phyloP scores from a whole-genome alignment of 37 sponge, comb jelly and placozoan genomes.

The Cladorhizidae sp. region DNA sequence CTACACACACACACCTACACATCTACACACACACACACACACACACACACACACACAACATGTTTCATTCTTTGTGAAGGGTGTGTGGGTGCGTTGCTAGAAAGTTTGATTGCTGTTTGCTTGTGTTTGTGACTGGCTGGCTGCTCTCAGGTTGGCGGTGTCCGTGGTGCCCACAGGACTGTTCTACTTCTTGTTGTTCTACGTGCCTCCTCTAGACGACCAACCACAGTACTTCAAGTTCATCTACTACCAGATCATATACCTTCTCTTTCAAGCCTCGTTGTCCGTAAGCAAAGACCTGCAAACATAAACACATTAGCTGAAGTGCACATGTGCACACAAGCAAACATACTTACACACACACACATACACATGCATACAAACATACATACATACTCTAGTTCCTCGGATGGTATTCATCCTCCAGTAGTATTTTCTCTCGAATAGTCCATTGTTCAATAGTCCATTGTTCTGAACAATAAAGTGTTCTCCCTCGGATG shows the following conservation, averaged over 20 bases:
- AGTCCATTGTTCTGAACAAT: too few relatives aligned
- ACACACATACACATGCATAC: neutral
- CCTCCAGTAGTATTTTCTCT: too few relatives aligned
- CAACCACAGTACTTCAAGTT: conserved; percentile 19
- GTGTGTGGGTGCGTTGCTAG: too few relatives aligned
- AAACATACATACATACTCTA: neutral
- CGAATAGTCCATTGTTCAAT: too few relatives aligned
- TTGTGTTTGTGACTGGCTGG: conserved; percentile 28
- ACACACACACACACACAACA: too few relatives aligned
- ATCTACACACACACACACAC: too few relatives aligned
- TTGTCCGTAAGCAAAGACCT: conserved; percentile 56
- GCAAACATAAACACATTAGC: neutral
- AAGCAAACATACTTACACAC: neutral
- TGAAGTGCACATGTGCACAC: neutral
- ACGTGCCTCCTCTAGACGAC: conserved; percentile 37
- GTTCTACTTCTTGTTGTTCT: conserved; percentile 62
- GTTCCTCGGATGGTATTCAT: too few relatives aligned
- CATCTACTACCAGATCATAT: conserved; percentile 63
- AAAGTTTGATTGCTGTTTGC: too few relatives aligned
- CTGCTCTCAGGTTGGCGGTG: conserved; percentile 53
- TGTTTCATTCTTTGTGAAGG: too few relatives aligned
- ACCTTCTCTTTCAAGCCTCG: conserved; percentile 58
- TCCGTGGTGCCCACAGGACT: conserved; percentile 55
- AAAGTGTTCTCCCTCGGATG: too few relatives aligned
- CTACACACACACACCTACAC: too few relatives aligned